Base-by-base conservation (phyloP, 2,888 invertebrate genomes). In the Eristalinus sepulchralis region DNA sequence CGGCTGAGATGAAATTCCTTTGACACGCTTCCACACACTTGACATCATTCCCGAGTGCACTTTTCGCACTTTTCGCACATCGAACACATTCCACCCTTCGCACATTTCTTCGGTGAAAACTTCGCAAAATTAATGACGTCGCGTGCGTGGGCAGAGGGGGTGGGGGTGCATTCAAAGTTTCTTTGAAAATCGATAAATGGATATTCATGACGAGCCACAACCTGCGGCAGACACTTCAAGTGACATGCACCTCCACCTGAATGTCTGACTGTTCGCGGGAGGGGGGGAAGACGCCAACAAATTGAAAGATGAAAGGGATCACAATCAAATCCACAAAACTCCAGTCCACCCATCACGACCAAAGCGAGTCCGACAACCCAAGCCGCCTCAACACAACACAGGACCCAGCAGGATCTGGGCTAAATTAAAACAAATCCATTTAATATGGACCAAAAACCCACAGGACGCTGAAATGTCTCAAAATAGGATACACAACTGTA, bases 401-500 rank as follows among this genome's bases (percentile, higher is more conserved):
- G 53, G 53, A 17, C 17, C n/a, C 55, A 31, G 39, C 5, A 62
- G 53, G 53, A 17, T 10, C n/a, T 63, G 39, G 39, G 11, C 59
- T 62, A 71, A 80, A 80, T 72, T 66, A 66, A 72, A 60, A 59
- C 31, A 72, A n/a, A 79, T 72, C 79, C 72, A 73, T 73, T 80
- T 62, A 67, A 36, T 73, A 59, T 73, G 31, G 67, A 47, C 63
- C n/a, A n/a, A 22, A 47, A 77, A 67, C 82, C 72, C 62, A 79
- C 47, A 31, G 53, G 59, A 55, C 27, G 24, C 20, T 27, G 53
- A 67, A 68, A 57, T 57, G 64, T 64, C 63, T 73, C 68, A 64
- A 79, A 83, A 73, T 73, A 70, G 70, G 34, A 83, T 70, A 78
- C 73, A 79, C 79, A 76, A 70, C 67, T 85, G 76, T 77, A 85